Evolutionary conservation across 2,113 vertebrate species (phyloP).

Genomic region (Pangasianodon hypophthalmus): DNA sequence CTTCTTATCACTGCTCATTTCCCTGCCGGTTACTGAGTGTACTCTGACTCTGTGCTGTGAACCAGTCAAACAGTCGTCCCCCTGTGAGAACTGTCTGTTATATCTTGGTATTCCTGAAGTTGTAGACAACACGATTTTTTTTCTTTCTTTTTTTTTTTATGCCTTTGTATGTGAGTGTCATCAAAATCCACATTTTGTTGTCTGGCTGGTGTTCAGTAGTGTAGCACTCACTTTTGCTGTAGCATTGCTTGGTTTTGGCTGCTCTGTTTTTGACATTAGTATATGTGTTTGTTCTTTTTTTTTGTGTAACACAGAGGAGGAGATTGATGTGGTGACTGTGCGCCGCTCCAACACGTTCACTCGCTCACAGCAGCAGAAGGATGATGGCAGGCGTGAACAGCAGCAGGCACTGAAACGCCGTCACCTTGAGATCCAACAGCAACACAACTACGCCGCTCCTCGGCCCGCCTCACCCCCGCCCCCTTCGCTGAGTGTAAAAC

Average conservation of each 20-base stretch:
- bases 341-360: constrained; percentile 56
- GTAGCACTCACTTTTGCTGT: background rate
- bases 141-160: too few species aligned
- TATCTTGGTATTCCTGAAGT: too few species aligned
- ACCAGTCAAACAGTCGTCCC: background rate
- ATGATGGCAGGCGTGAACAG: constrained; percentile 53
- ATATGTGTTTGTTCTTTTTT: background rate
- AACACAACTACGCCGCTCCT: constrained; percentile 81
- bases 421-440: constrained; percentile 74
- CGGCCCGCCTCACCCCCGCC: constrained; percentile 67
- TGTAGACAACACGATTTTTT: too few species aligned
- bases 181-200: background rate
- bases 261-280: background rate
- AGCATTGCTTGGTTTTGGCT: background rate
- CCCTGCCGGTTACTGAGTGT: constrained; percentile 22
- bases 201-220: background rate
- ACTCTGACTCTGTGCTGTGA: background rate
- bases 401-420: constrained; percentile 61
- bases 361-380: constrained; percentile 51
- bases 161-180: background rate
- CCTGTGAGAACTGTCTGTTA: too few species aligned
- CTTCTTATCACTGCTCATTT: background rate
- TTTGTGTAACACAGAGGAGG: constrained; percentile 73
- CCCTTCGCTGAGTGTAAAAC: constrained; percentile 57
- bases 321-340: constrained; percentile 79